Base-by-base conservation (phyloP, 1,140 invertebrate genomes). In the Plutomurus gul region DNA sequence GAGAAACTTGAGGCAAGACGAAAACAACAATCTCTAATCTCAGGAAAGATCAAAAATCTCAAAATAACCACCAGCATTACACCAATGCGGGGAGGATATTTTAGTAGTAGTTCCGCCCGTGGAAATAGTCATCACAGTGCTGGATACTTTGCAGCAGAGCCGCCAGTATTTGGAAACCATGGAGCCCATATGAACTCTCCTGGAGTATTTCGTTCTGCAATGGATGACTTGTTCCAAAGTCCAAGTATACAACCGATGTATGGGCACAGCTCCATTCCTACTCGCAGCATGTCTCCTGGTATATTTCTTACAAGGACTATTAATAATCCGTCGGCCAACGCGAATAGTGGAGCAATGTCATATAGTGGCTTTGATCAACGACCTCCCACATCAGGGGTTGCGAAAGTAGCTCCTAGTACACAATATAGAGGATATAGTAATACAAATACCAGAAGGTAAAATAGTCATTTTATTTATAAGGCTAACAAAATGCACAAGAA, bases 1-100 rank as follows among this genome's bases (percentile, higher is more conserved):
- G 30, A 78, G 27, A 79, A 82, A 46, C 74, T 82, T 18, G 81
- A 82, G 65, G 75, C 65, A 10, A 75, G 74, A 51, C 10, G 73
- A n/a, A 39, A 49, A 18, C 37, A 51, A 16, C 76, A 79, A 13
- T 25, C 16, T 16, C 16, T 27, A 74, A 74, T 49, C 25, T 60
- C 71, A 37, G 70, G 39, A 60, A 74, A 77, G 3, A 74, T 77
- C 5, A 81, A 81, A 18, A 81, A 75, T 49, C 60, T 81, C 39
- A 81, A 72, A 39, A 81, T 81, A 33, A 81, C 76, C 10, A 49
- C 76, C 27, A 70, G n/a, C 33, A 33, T 81, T 25, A 10, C 70
- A 74, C 22, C 46, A 46, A 11, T 49, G 27, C 4, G 25, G n/a
- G 78, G 40, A 25, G 37, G 51, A 4, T 75, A 75, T 16, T 75